phyloP scores from a whole-genome alignment of 2,113 vertebrate genomes.

The Thamnophis sirtalis region DNA sequence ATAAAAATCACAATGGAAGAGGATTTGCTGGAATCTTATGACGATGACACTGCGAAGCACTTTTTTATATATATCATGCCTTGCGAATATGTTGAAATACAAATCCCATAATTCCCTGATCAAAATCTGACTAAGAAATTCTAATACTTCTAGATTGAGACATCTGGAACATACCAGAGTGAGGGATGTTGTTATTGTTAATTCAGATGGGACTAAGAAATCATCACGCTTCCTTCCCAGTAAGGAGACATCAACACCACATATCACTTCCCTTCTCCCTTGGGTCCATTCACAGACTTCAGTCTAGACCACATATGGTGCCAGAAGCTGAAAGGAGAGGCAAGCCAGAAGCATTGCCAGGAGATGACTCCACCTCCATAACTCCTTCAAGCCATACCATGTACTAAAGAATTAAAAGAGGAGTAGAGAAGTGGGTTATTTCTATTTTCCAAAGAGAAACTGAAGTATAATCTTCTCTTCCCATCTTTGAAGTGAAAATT shows the following conservation, averaged over 20 bases:
- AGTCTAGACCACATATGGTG: not conserved
- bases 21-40: not conserved
- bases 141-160: not conserved
- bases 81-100: not conserved
- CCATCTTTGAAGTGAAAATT: rapidly evolving
- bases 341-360: not conserved
- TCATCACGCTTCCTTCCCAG: not conserved
- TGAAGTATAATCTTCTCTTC: not conserved
- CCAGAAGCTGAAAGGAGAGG: not conserved
- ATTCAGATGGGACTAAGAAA: not conserved
- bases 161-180: not conserved
- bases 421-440: not conserved
- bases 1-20: not conserved
- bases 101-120: not conserved
- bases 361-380: not conserved
- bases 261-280: not conserved
- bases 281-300: not conserved
- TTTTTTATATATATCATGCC: not conserved
- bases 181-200: not conserved
- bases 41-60: not conserved
- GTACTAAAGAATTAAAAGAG: not conserved
- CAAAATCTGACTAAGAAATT: not conserved
- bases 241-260: not conserved
- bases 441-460: not conserved
- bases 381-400: not conserved